A percentile compares a stretch with the other conserved stretches of the same genome.
These are phyloP conservation scores for Heteromurus nitidus DNA, from an alignment of 2,888 invertebrate genomes.

Conservation along the genomic window DNA sequence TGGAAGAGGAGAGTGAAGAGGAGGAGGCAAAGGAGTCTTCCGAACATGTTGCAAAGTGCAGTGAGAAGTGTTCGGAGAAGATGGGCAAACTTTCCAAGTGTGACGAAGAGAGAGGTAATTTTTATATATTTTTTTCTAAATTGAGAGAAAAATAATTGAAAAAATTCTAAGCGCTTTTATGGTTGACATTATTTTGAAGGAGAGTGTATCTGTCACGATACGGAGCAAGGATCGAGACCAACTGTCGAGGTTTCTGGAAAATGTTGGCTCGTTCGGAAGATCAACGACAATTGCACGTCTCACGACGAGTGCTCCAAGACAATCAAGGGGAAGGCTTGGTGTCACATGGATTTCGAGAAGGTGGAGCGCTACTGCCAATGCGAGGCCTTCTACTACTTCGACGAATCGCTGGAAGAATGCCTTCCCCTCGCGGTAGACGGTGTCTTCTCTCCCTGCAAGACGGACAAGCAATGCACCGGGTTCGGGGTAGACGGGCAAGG, in stretches of 20 bases:
- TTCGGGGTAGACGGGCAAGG: conserved; percentile 7
- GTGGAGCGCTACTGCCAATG: conserved; percentile 10
- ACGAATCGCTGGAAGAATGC: conserved; percentile 11
- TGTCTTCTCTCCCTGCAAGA: conserved; percentile 29
- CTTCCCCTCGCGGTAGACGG: conserved; percentile 21
- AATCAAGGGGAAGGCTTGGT: conserved; percentile 30
- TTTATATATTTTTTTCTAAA: background rate
- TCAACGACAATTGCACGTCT: conserved; percentile 16
- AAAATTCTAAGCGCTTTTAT: background rate
- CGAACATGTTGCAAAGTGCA: background rate
- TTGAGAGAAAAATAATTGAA: background rate
- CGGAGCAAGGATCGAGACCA: background rate
- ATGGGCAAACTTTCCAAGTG: conserved; percentile 21
- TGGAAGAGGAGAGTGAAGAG: too few species aligned
- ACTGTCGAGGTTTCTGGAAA: background rate
- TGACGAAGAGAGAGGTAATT: conserved; percentile 21
- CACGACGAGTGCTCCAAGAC: conserved; percentile 27
- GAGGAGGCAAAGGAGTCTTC: background rate
- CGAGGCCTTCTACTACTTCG: conserved; percentile 30
- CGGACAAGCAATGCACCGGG: conserved; percentile 24
- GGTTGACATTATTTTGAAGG: conserved; percentile 3
- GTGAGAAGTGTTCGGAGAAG: conserved; percentile 5
- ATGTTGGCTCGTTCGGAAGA: conserved; percentile 10
- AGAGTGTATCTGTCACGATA: conserved; percentile 26
- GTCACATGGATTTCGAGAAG: conserved; percentile 25